Evolutionary conservation across 2,888 invertebrate species (phyloP).

Genomic region (Acanthopleura granulata): DNA sequence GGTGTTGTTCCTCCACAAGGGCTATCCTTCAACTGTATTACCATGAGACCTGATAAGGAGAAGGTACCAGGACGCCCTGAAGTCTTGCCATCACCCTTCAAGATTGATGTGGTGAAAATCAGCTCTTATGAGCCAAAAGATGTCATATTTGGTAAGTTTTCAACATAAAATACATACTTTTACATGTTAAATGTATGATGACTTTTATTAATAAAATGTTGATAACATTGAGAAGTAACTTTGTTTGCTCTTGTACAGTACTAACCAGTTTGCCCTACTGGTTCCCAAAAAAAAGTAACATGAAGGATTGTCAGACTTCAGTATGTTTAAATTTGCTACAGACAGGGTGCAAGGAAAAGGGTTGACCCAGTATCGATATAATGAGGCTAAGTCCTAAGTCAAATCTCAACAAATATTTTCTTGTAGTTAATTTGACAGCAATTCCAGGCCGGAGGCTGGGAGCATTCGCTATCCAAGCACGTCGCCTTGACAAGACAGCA

Average conservation of each 20-base stretch:
- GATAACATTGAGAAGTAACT: too few species aligned
- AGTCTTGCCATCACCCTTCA: conserved; percentile 51
- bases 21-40: background rate
- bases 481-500: background rate
- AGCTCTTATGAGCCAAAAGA: conserved; percentile 28
- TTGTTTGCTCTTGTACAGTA: too few species aligned
- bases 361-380: too few species aligned
- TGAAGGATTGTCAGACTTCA: too few species aligned
- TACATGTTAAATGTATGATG: too few species aligned
- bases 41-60: conserved; percentile 4
- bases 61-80: conserved; percentile 23
- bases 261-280: too few species aligned
- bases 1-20: background rate
- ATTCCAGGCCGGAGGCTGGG: background rate
- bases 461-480: conserved; percentile 16
- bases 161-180: background rate
- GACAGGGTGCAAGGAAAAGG: too few species aligned
- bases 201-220: too few species aligned
- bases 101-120: conserved; percentile 38
- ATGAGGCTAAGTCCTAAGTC: too few species aligned
- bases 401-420: too few species aligned
- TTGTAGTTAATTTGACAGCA: conserved; percentile 4
- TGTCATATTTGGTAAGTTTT: conserved; percentile 36
- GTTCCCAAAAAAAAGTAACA: too few species aligned
- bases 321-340: too few species aligned